Conservation (phyloP, 2,888 invertebrate genomes). For the Oscheius sp. region DNA sequence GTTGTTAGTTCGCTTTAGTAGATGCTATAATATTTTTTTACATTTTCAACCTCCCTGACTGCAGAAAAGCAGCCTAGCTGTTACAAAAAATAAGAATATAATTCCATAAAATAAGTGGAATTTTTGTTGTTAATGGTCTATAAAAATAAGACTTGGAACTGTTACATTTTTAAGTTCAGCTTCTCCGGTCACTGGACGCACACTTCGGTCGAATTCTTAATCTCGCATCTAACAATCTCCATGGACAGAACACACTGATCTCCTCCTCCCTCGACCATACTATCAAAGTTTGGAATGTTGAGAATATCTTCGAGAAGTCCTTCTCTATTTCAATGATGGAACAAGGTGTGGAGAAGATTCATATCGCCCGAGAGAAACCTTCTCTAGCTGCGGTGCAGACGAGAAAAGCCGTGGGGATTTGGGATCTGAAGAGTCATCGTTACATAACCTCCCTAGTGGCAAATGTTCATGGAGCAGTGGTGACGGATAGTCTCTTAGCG, state of each 20-base stretch:
- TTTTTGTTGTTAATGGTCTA: too few species aligned
- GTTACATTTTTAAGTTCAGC: too few species aligned
- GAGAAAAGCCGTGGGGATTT: constrained; percentile 91
- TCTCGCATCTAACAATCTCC: constrained; percentile 85
- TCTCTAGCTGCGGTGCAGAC: constrained; percentile 88
- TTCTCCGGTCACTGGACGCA: constrained; percentile 91
- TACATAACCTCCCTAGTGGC: constrained; percentile 62
- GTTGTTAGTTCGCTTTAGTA: too few species aligned
- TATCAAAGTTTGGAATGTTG: constrained; percentile 95
- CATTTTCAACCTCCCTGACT: too few species aligned
- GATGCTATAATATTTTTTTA: too few species aligned
- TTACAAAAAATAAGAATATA: too few species aligned
- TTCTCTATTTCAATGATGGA: constrained; percentile 94
- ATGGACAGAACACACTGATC: constrained; percentile 79
- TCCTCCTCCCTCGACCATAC: constrained; percentile 96
- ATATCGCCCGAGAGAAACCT: constrained; percentile 76
- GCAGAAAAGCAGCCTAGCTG: too few species aligned
- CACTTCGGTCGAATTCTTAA: constrained; percentile 96
- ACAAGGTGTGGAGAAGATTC: constrained; percentile 88
- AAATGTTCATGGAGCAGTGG: constrained; percentile 62
- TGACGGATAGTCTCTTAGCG: constrained; percentile 58
- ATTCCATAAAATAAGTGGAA: too few species aligned
- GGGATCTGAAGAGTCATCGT: constrained; percentile 72
- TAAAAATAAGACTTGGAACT: too few species aligned
- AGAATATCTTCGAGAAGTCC: constrained; percentile 96